A percentile compares a stretch with the other conserved stretches of the same genome.
Evolutionary conservation across 2,113 vertebrate species (phyloP).

Genomic region (Misgurnus mizolepis): DNA sequence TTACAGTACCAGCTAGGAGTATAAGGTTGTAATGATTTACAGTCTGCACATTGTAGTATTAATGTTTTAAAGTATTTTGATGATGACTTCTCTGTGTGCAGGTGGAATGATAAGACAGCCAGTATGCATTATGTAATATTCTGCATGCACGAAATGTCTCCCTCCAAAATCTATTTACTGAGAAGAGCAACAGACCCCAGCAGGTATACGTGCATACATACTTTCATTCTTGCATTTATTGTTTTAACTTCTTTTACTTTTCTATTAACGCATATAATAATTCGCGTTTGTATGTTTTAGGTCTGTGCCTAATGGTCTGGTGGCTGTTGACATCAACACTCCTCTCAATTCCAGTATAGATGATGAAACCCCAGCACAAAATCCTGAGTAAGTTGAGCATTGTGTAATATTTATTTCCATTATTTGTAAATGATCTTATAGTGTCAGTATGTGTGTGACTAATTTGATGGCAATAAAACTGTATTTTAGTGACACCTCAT

Average conservation of each 20-base stretch:
- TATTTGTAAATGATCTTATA: background rate
- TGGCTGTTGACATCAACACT: constrained; percentile 82
- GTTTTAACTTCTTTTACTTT: background rate
- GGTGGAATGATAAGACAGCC: constrained; percentile 93
- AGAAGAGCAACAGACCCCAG: constrained; percentile 86
- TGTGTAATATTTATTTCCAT: background rate
- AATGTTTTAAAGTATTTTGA: background rate
- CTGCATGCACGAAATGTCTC: constrained; percentile 84
- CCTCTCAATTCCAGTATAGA: constrained; percentile 77
- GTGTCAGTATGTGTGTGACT: background rate
- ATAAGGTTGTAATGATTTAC: background rate
- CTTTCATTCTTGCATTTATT: background rate
- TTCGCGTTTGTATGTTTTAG: constrained; percentile 63
- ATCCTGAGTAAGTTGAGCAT: constrained; percentile 74
- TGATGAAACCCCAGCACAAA: constrained; percentile 67
- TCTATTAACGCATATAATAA: background rate
- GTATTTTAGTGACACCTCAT: constrained; percentile 58
- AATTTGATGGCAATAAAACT: background rate
- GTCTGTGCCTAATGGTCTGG: constrained; percentile 76
- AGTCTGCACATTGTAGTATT: background rate
- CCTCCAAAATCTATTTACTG: constrained; percentile 85
- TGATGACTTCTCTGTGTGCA: constrained; percentile 58
- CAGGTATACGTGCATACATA: constrained; percentile 69
- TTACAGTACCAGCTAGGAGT: background rate
- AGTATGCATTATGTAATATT: constrained; percentile 90